A percentile compares a stretch with the other conserved stretches of the same genome.
Conservation (phyloP, 2,113 vertebrate genomes). For the Corvus moneduloides region DNA sequence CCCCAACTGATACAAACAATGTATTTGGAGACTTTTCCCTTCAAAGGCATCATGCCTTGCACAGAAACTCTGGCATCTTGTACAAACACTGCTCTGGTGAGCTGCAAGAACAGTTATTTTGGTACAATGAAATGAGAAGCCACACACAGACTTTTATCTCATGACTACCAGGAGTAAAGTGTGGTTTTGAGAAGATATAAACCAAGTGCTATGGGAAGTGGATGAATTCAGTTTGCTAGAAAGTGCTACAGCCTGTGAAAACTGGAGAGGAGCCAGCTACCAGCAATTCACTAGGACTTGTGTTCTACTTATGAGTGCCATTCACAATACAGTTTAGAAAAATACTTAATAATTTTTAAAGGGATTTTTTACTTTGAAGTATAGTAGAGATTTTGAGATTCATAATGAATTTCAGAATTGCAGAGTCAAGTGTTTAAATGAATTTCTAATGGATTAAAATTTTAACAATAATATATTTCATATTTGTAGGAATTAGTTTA, state of each 20-base stretch:
- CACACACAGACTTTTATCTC: neutral
- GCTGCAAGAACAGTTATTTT: neutral
- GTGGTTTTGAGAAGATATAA: neutral
- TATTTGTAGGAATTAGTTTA: neutral
- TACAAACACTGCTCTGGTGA: neutral
- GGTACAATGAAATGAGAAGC: neutral
- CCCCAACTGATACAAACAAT: fast-evolving
- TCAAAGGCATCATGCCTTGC: fast-evolving
- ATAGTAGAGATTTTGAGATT: neutral
- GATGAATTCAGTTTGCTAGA: neutral
- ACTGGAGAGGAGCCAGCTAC: neutral
- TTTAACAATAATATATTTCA: neutral
- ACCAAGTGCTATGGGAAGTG: neutral
- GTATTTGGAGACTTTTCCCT: neutral
- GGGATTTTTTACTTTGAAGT: neutral
- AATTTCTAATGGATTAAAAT: neutral
- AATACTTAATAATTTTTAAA: neutral
- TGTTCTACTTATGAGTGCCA: neutral
- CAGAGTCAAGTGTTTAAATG: neutral
- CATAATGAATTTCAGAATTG: neutral
- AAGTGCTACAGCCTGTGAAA: neutral
- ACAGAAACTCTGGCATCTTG: neutral
- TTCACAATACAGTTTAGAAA: neutral
- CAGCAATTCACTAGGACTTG: neutral
- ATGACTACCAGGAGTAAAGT: neutral